Evolutionary conservation across 2,113 vertebrate genomes (phyloP).

Genomic region (Scomber colias): DNA sequence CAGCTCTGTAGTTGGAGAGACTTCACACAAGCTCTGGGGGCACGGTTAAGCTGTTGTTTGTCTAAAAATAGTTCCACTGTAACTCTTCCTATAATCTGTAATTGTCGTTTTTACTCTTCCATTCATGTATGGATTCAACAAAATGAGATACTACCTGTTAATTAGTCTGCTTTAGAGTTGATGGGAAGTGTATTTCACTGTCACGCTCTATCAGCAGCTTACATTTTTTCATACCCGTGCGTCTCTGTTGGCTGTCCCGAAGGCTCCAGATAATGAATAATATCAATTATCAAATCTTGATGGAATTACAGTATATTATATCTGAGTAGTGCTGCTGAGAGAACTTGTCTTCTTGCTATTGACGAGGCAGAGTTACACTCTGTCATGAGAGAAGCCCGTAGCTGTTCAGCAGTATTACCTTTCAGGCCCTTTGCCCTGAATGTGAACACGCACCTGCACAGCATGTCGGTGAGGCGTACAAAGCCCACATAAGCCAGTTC

Average conservation of each 20-base stretch:
- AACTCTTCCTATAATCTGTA: too few species aligned
- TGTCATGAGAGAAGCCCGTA: conserved; percentile 29
- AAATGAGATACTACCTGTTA: background rate
- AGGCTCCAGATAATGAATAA: conserved; percentile 41
- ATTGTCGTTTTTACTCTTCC: background rate
- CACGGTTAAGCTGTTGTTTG: too few species aligned
- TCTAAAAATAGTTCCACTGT: too few species aligned
- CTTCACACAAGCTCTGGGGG: too few species aligned
- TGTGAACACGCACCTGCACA: conserved; percentile 88
- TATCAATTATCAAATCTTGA: conserved; percentile 23
- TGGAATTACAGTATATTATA: conserved; percentile 39
- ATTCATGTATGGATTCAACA: background rate
- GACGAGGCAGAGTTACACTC: conserved; percentile 43
- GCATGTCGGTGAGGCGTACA: conserved; percentile 92
- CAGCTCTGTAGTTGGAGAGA: too few species aligned
- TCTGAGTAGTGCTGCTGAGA: conserved; percentile 38
- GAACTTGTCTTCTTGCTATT: conserved; percentile 20
- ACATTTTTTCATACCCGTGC: background rate
- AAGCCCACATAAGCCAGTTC: conserved; percentile 98
- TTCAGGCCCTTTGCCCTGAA: conserved; percentile 47
- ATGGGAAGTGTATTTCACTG: background rate
- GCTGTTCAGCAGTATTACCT: conserved; percentile 47
- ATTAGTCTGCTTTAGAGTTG: background rate
- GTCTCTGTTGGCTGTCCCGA: background rate
- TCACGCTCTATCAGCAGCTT: background rate